phyloP scores from a whole-genome alignment of 2,888 invertebrate species.

The Drosophila pseudotakahashii region DNA sequence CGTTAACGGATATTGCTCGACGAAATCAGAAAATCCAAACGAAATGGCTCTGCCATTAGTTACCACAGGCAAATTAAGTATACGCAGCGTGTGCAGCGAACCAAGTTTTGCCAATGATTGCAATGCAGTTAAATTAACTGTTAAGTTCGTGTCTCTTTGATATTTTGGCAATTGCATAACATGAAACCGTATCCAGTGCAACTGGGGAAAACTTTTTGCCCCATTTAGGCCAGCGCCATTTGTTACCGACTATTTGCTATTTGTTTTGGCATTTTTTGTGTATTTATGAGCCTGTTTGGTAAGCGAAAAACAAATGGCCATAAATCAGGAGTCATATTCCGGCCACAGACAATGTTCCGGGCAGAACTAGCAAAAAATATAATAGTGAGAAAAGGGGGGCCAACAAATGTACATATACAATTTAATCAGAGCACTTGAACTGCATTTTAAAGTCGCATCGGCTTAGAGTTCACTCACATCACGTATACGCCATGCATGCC shows the following conservation, averaged over 20 bases:
- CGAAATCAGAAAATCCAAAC: constrained; percentile 26
- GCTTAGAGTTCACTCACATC: constrained; percentile 67
- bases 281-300: constrained; percentile 68
- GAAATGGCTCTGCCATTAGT: constrained; percentile 39
- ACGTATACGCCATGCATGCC: constrained; percentile 56
- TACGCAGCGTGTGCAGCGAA: constrained; percentile 50
- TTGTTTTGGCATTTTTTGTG: constrained; percentile 36
- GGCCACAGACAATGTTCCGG: constrained; percentile 38
- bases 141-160: constrained; percentile 22
- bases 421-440: constrained; percentile 61
- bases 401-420: neutral
- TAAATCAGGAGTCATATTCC: constrained; percentile 62
- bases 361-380: constrained; percentile 8
- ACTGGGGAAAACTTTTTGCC: constrained; percentile 6
- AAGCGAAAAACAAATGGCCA: constrained; percentile 59
- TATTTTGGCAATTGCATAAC: constrained; percentile 29
- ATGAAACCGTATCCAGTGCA: constrained; percentile 19
- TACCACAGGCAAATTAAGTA: constrained; percentile 45
- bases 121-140: constrained; percentile 9
- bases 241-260: constrained; percentile 19
- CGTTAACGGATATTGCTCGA: constrained; percentile 64
- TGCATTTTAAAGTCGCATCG: constrained; percentile 51
- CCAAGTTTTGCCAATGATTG: constrained; percentile 16
- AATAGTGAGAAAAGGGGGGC: constrained; percentile 8
- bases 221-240: constrained; percentile 18